Evolutionary conservation across 2,888 invertebrate species (phyloP).

Genomic region (Arenicola marina): DNA sequence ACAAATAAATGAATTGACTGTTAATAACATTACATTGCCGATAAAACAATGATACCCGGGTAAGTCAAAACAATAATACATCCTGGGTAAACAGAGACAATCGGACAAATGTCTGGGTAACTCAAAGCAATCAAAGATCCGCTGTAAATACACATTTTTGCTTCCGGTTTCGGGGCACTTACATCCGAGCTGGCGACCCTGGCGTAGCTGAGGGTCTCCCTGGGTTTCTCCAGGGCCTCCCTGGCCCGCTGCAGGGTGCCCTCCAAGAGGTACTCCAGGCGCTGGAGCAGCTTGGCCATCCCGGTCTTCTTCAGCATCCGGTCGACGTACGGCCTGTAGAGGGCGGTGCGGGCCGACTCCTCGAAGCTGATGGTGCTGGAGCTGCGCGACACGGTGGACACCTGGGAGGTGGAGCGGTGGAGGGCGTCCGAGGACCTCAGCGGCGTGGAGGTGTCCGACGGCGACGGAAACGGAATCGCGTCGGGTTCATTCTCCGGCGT

Average conservation of each 20-base stretch:
- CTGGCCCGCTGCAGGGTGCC: conserved; percentile 54
- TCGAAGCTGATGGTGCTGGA: conserved; percentile 52
- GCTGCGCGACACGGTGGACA: conserved; percentile 41
- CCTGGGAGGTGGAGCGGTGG: not conserved
- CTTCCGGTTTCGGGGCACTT: too few relatives aligned
- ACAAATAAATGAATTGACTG: too few relatives aligned
- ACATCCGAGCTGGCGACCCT: conserved; percentile 12
- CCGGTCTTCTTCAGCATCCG: conserved; percentile 86
- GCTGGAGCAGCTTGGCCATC: conserved; percentile 71
- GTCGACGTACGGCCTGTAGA: conserved; percentile 77
- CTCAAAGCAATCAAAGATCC: too few relatives aligned
- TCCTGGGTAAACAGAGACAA: too few relatives aligned
- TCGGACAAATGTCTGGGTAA: too few relatives aligned
- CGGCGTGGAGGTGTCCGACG: conserved; percentile 41
- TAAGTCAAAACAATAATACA: too few relatives aligned
- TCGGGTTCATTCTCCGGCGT: conserved; percentile 34
- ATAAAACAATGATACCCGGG: too few relatives aligned
- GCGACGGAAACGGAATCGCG: conserved; percentile 23
- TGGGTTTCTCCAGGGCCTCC: conserved; percentile 47
- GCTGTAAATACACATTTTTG: too few relatives aligned
- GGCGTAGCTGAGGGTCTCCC: conserved; percentile 6
- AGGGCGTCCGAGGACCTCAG: conserved; percentile 19
- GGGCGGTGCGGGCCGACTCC: conserved; percentile 39
- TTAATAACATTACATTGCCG: too few relatives aligned
- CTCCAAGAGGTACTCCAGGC: conserved; percentile 68